A percentile compares a stretch with the other conserved stretches of the same genome.
Evolutionary conservation across 2,113 vertebrate species (phyloP).

Genomic region (Butorides virescens): DNA sequence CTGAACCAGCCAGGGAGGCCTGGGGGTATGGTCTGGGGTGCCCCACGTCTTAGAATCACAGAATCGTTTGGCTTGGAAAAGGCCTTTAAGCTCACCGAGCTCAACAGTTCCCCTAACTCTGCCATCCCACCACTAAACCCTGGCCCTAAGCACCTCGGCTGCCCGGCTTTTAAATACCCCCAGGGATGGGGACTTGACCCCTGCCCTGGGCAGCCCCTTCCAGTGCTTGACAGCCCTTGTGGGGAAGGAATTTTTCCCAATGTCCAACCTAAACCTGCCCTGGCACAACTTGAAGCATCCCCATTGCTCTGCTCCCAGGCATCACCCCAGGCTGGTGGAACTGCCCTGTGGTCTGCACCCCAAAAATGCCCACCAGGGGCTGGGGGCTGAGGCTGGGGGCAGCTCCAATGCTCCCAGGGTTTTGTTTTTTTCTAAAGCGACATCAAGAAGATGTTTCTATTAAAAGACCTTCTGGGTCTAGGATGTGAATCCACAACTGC

Average conservation of each 20-base stretch:
- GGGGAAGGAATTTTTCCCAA: no score
- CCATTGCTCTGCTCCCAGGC: background rate
- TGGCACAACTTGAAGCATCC: no score
- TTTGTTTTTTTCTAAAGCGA: background rate
- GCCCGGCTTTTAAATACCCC: background rate
- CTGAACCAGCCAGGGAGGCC: background rate
- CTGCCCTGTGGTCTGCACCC: background rate
- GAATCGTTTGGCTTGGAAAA: background rate
- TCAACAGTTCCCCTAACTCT: background rate
- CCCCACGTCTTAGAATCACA: background rate
- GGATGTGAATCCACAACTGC: rapidly evolving
- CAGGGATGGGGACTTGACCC: no score
- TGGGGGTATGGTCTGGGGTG: no score
- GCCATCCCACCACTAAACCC: background rate
- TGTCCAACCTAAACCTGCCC: no score
- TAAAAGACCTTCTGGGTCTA: background rate
- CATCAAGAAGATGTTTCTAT: background rate
- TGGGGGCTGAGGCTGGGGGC: rapidly evolving
- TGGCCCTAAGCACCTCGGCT: background rate
- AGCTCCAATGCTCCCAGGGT: rapidly evolving
- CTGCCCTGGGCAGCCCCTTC: background rate
- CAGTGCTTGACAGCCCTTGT: background rate
- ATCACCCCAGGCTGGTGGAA: background rate
- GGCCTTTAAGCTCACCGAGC: background rate
- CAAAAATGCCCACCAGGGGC: rapidly evolving